Conservation (phyloP, 2,888 invertebrate species). For the Urechis unicinctus region DNA sequence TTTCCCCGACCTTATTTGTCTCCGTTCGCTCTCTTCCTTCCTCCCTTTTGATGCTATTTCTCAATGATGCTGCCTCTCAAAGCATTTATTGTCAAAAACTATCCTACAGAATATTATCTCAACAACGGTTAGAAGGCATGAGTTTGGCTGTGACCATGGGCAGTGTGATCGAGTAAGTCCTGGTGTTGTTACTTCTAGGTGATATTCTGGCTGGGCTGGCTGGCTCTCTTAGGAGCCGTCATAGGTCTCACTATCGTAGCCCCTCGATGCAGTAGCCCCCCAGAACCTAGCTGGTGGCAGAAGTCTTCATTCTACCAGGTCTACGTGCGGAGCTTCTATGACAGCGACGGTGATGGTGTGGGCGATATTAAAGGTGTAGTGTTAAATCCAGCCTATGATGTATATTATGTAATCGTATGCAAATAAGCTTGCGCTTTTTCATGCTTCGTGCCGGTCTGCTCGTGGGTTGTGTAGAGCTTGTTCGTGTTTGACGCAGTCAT, state of each 20-base stretch:
- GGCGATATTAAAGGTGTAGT: slow-evolving; percentile 45
- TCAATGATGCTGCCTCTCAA: too few species aligned
- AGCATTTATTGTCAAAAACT: too few species aligned
- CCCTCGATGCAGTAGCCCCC: slow-evolving; percentile 23
- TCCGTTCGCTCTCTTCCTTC: too few species aligned
- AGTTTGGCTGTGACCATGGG: too few species aligned
- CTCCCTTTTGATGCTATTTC: too few species aligned
- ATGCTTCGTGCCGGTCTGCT: background rate
- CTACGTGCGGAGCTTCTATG: slow-evolving; percentile 42
- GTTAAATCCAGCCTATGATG: too few species aligned
- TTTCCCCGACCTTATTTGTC: too few species aligned
- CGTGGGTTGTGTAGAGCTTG: too few species aligned
- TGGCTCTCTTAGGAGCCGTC: slow-evolving; percentile 39
- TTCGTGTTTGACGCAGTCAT: too few species aligned
- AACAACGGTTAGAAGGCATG: too few species aligned
- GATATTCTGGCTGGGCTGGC: slow-evolving; percentile 29
- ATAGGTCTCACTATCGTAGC: slow-evolving; percentile 38
- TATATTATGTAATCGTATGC: background rate
- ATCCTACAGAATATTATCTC: too few species aligned
- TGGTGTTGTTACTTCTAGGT: slow-evolving; percentile 8
- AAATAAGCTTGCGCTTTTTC: background rate
- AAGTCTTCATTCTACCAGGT: slow-evolving; percentile 33
- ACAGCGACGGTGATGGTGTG: slow-evolving; percentile 34
- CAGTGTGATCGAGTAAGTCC: too few species aligned
- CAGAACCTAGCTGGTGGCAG: slow-evolving; percentile 34